These are phyloP conservation scores for Phocoena phocoena DNA, from an alignment of 2,113 vertebrate genomes.

Conservation along the genomic window DNA sequence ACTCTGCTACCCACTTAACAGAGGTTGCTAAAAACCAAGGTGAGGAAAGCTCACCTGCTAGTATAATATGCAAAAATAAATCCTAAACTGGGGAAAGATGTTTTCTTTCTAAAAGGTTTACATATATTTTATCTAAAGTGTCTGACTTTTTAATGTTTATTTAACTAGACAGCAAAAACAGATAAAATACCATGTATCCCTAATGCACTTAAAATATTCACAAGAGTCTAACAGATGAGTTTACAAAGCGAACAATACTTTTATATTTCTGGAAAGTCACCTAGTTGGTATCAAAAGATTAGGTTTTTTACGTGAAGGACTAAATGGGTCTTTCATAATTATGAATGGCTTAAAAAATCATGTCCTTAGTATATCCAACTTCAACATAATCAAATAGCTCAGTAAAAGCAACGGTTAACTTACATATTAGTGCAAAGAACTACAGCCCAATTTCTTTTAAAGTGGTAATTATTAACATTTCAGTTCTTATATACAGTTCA, in stretches of 20 bases:
- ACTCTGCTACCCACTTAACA: background rate
- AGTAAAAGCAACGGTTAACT: conserved; percentile 31
- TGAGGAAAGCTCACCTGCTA: background rate
- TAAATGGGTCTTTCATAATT: conserved; percentile 9
- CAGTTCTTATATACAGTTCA: background rate
- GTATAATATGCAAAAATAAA: background rate
- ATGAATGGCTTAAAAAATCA: conserved; percentile 13
- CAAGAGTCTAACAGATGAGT: background rate
- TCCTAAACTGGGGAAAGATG: background rate
- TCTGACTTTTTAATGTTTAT: background rate
- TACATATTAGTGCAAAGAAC: background rate
- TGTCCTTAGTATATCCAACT: background rate
- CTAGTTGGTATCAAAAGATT: conserved; percentile 7
- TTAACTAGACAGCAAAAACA: conserved; percentile 13
- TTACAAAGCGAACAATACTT: conserved; percentile 38
- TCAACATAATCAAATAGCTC: background rate
- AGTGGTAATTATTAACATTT: conserved; percentile 23
- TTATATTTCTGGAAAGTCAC: background rate
- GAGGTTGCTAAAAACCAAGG: background rate
- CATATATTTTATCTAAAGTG: background rate
- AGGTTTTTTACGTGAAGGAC: conserved; percentile 10
- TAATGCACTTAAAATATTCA: conserved; percentile 38
- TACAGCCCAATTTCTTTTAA: background rate
- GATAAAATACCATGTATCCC: background rate
- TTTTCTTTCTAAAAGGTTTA: background rate